Evolutionary conservation across 2,113 vertebrate genomes (phyloP).

Genomic region (Oxygymnocypris stewartii): DNA sequence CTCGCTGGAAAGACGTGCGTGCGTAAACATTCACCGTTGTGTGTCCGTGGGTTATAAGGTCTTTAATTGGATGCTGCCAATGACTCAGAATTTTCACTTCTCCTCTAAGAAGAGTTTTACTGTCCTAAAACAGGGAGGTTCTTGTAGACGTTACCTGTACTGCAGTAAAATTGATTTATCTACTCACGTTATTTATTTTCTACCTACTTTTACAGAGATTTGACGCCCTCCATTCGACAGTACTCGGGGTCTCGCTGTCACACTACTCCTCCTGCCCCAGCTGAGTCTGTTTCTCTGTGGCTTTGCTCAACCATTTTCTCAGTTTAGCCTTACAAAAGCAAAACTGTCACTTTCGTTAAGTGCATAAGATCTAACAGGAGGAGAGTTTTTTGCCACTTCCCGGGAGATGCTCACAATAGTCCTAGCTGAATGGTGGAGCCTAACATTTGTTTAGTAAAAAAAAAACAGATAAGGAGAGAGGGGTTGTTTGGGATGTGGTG

Average conservation of each 20-base stretch:
- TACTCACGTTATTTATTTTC: constrained; percentile 15
- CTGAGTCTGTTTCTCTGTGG: constrained; percentile 2
- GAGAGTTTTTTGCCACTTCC: constrained; percentile 44
- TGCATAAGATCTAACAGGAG: constrained; percentile 65
- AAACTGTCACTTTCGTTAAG: constrained; percentile 62
- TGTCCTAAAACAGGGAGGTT: background rate
- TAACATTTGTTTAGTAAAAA: background rate
- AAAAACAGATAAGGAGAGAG: too few species aligned
- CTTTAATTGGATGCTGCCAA: constrained; percentile 60
- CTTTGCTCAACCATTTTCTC: constrained; percentile 1
- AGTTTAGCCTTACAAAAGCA: constrained; percentile 54
- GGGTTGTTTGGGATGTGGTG: background rate
- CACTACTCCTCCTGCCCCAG: background rate
- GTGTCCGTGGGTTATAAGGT: constrained; percentile 61
- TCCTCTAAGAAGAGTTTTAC: constrained; percentile 34
- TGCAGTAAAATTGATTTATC: background rate
- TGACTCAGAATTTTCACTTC: constrained; percentile 8
- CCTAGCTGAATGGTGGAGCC: background rate
- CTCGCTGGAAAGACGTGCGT: constrained; percentile 47
- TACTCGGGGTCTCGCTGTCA: constrained; percentile 6
- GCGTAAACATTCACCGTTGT: constrained; percentile 64
- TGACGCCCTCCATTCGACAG: background rate
- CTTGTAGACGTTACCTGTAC: background rate
- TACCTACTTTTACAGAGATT: constrained; percentile 11
- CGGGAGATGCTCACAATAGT: constrained; percentile 10